Percentiles rank a stretch among this genome's conserved stretches.
phyloP scores from a whole-genome alignment of 1,140 invertebrate species.

The Microplitis demolitor region DNA sequence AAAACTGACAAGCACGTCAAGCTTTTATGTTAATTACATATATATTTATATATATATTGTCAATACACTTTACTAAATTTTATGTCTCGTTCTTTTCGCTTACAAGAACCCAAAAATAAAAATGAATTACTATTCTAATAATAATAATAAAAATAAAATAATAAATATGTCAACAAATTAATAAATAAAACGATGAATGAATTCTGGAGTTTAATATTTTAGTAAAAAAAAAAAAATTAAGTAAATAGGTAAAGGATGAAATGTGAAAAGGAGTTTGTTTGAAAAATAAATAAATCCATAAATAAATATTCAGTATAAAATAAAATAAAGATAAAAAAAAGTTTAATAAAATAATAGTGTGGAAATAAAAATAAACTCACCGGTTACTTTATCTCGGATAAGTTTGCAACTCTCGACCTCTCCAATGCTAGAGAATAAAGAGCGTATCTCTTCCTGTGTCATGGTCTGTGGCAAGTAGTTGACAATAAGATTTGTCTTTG shows the following conservation, averaged over 20 bases:
- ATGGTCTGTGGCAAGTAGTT: conserved; percentile 99
- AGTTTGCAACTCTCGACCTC: conserved; percentile 99
- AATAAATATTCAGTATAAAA: background rate
- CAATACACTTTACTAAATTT: background rate
- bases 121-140: background rate
- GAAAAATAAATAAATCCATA: conserved; percentile 1
- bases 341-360: too few relatives aligned
- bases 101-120: background rate
- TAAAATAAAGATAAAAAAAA: background rate
- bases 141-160: background rate
- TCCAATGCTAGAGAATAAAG: conserved; percentile 96
- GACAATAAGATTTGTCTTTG: conserved; percentile 98
- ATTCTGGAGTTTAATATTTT: background rate
- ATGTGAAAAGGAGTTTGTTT: background rate
- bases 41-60: background rate
- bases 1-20: background rate
- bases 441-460: conserved; percentile 98
- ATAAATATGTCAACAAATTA: background rate
- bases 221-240: background rate
- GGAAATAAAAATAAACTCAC: conserved; percentile 61
- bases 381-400: conserved; percentile 97
- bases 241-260: background rate
- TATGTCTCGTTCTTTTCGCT: background rate
- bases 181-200: background rate
- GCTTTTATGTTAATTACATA: background rate